phyloP scores from a whole-genome alignment of 1,140 invertebrate genomes.

The Spodoptera frugiperda region DNA sequence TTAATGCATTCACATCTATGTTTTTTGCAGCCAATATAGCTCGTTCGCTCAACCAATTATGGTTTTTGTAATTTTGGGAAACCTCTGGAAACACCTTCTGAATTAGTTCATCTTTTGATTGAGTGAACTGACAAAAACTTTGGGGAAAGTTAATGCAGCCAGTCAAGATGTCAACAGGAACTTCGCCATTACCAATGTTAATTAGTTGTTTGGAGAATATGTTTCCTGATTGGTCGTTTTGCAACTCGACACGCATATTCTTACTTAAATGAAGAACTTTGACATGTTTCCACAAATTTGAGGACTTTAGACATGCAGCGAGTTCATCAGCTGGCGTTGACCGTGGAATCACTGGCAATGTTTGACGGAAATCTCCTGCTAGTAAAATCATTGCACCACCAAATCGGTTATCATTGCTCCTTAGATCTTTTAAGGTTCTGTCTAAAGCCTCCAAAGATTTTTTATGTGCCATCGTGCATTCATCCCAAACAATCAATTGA shows the following conservation, averaged over 20 bases:
- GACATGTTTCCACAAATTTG: neutral
- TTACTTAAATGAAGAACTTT: neutral
- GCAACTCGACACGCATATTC: neutral
- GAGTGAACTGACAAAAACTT: no score
- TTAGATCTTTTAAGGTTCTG: neutral
- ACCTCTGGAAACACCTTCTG: no score
- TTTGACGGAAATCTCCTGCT: neutral
- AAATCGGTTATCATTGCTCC: neutral
- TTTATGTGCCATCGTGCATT: neutral
- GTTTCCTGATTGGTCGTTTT: no score
- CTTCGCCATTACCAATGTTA: no score
- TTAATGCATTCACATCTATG: no score
- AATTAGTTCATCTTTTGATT: no score
- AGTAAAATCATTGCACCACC: neutral
- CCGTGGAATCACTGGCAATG: neutral
- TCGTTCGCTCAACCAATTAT: no score
- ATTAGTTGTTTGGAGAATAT: no score
- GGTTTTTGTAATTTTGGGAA: no score
- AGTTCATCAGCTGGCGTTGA: neutral
- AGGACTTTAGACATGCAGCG: neutral
- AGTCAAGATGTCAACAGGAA: no score
- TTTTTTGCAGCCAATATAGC: no score
- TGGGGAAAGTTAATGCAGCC: no score
- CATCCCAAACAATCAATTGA: neutral
- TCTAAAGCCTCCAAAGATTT: constrained; percentile 2